Evolutionary conservation across 1,140 invertebrate genomes (phyloP), one percentile per base, ranked within the genome.

Genomic region (Oedothorax gibbosus): DNA sequence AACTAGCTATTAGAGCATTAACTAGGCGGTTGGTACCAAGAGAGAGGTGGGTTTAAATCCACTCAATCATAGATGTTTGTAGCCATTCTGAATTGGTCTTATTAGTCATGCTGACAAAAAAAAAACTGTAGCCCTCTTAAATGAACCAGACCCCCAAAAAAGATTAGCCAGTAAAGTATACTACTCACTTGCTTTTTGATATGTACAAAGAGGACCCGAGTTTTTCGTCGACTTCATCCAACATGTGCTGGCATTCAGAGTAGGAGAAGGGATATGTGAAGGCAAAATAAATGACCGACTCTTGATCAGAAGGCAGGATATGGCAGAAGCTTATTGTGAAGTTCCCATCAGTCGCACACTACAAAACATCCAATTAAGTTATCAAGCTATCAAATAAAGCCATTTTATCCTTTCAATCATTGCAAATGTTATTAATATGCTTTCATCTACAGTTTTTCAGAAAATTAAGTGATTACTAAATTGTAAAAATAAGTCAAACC

Each of bases 221-320:
- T 88, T 92, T 92, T 60, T 90, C 88, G 89, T 95, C 94, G 56
- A 95, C 91, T 64, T 91, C 91, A 80, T 91, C 90, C 15, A 95
- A 89, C 87, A 93, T 92, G 83, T 93, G 93, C 90, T 96, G 95
- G 66, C 96, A 91, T 88, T 98, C 96, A 0, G 92, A 91, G 88
- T 96, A 97, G 0, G 95, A 94, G 91, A 94, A 97, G 20, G 97
- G 97, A 90, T 95, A 98, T 50, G 96, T 97, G 90, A 98, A 98
- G 0, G 96, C 96, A 91, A 98, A 96, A 90, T 96, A 97, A 21
- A 94, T 94, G 14, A 93, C 93, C 6, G 94, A 93, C 87, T 93
- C 93, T 35, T 90, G 88, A 89, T 95, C 94, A 86, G 95, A 94
- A 53, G 94, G 92, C 53, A 95, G 94, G 15, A 92, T 91, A 89